Evolutionary conservation across 2,888 invertebrate genomes (phyloP).

Genomic region (Pristionchus fissidentatus): DNA sequence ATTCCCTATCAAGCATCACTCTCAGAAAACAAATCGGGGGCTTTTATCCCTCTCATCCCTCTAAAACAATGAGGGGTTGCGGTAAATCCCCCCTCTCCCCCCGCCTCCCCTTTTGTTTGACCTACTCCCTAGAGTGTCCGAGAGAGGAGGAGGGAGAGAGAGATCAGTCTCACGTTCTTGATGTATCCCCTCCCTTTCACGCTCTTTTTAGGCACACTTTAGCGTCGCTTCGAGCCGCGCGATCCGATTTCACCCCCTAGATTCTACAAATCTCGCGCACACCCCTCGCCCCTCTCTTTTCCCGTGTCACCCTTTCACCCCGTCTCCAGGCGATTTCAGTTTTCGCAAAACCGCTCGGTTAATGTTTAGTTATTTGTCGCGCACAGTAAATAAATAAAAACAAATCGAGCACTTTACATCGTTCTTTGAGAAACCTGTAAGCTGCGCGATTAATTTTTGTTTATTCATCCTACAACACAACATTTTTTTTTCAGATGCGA

Average conservation of each 20-base stretch:
- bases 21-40: conserved; percentile 30
- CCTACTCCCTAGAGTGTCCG: neutral
- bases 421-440: no score
- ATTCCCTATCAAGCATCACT: no score
- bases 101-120: neutral
- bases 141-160: neutral
- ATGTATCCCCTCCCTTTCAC: no score
- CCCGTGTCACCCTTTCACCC: neutral
- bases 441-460: no score
- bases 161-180: no score
- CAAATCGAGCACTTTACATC: neutral
- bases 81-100: neutral
- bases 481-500: neutral
- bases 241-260: neutral
- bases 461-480: no score
- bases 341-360: no score
- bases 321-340: neutral
- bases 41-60: conserved; percentile 15
- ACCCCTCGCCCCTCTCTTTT: neutral
- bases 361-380: neutral
- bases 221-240: neutral
- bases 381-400: no score
- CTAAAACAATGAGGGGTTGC: neutral
- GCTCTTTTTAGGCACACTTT: conserved; percentile 39
- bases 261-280: conserved; percentile 14